These are phyloP conservation scores for Phragmatobia fuliginosa DNA, from an alignment of 2,888 invertebrate genomes.

Conservation along the genomic window DNA sequence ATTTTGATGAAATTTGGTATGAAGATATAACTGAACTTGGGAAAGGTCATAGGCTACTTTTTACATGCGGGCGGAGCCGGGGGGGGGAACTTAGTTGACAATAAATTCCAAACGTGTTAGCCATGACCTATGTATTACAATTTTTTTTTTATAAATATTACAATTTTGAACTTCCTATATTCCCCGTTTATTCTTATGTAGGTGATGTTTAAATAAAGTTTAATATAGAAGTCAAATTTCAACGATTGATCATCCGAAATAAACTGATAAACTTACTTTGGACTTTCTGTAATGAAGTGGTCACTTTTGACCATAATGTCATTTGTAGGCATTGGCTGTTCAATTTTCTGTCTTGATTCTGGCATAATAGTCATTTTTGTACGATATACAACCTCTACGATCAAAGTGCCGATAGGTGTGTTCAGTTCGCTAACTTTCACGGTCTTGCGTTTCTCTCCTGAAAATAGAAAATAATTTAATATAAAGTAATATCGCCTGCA, in stretches of 20 bases:
- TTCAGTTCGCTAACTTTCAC: conserved; percentile 94
- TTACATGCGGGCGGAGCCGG: too few species aligned
- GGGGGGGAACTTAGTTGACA: too few species aligned
- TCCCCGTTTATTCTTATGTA: too few species aligned
- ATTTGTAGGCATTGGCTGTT: conserved; percentile 56
- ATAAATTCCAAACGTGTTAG: too few species aligned
- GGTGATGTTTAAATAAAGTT: too few species aligned
- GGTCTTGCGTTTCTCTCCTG: conserved; percentile 93
- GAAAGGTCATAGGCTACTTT: too few species aligned
- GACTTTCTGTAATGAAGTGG: conserved; percentile 90
- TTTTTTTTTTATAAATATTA: too few species aligned
- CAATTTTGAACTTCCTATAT: too few species aligned
- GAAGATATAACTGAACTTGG: too few species aligned
- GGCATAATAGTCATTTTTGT: conserved; percentile 97
- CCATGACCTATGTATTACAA: too few species aligned
- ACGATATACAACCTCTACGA: conserved; percentile 94
- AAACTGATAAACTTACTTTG: conserved; percentile 79
- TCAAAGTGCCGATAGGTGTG: conserved; percentile 94
- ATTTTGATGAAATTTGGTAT: too few species aligned
- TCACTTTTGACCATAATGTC: conserved; percentile 96
- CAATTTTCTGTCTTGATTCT: conserved; percentile 89
- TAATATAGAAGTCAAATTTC: background rate
- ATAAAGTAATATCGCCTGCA: background rate
- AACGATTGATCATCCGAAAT: background rate
- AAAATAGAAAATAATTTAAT: conserved; percentile 20